Conservation (phyloP, 2,888 invertebrate genomes). For the Amitus sp. region DNA sequence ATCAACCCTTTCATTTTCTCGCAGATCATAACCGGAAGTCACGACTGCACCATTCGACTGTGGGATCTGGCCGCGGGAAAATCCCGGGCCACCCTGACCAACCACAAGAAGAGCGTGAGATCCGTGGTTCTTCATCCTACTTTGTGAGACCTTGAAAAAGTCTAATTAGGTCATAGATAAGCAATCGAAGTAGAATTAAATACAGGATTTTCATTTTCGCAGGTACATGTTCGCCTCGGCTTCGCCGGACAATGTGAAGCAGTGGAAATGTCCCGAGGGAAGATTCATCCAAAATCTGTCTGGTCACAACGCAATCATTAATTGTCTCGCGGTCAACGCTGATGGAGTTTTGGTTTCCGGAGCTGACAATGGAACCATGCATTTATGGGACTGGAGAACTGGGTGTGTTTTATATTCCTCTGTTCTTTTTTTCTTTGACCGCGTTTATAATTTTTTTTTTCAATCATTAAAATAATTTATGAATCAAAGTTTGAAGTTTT, state of each 20-base stretch:
- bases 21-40: conserved; percentile 91
- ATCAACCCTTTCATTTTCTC: conserved; percentile 26
- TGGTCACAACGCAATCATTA: conserved; percentile 97
- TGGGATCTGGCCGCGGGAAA: conserved; percentile 99
- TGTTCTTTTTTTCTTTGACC: too few relatives aligned
- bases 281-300: conserved; percentile 96
- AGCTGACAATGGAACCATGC: conserved; percentile 97
- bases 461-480: too few relatives aligned
- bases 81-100: conserved; percentile 92
- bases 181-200: too few relatives aligned
- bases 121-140: conserved; percentile 82
- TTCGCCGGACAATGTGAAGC: conserved; percentile 98
- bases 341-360: conserved; percentile 98
- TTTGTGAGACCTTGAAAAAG: conserved; percentile 64
- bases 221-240: conserved; percentile 95
- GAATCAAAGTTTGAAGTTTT: too few relatives aligned
- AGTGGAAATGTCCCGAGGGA: conserved; percentile 98
- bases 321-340: conserved; percentile 93
- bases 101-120: conserved; percentile 96
- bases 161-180: too few relatives aligned
- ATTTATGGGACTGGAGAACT: conserved; percentile 99
- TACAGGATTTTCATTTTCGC: too few relatives aligned
- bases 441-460: too few relatives aligned
- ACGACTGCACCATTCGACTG: conserved; percentile 95
- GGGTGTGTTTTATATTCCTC: too few relatives aligned